phyloP scores from a whole-genome alignment of 2,113 vertebrate genomes.

The Sylvilagus bachmani region DNA sequence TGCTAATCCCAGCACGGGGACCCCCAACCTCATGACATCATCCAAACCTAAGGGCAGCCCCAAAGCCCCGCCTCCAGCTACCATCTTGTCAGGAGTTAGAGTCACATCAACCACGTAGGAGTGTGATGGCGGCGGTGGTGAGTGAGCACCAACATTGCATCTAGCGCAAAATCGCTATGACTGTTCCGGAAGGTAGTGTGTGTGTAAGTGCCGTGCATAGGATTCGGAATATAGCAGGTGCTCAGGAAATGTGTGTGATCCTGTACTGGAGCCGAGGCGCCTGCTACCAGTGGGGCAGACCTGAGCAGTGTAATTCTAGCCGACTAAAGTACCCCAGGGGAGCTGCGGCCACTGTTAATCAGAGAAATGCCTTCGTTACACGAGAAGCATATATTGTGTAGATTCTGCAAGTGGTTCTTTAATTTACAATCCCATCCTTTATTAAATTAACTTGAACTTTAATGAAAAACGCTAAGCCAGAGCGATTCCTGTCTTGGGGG shows the following conservation, averaged over 20 bases:
- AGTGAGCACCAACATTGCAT: not conserved
- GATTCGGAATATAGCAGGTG: not conserved
- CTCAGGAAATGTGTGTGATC: not conserved
- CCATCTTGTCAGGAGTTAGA: not conserved
- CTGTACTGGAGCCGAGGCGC: not conserved
- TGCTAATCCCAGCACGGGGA: no score
- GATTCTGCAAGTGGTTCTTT: constrained; percentile 85
- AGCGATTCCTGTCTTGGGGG: constrained; percentile 70
- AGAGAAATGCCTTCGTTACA: constrained; percentile 72
- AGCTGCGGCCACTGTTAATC: constrained; percentile 64
- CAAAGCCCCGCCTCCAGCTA: not conserved
- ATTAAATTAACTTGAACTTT: constrained; percentile 90
- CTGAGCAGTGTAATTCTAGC: not conserved
- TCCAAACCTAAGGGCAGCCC: not conserved
- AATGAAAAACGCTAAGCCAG: constrained; percentile 84
- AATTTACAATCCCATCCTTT: constrained; percentile 87
- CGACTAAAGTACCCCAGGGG: constrained; percentile 40
- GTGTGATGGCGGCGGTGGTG: no score
- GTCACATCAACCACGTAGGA: not conserved
- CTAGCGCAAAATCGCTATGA: no score
- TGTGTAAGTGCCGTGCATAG: not conserved
- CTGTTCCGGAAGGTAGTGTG: not conserved
- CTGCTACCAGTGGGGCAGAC: not conserved
- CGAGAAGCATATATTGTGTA: constrained; percentile 77
- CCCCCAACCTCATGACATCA: no score